These are phyloP conservation scores for Andrena haemorrhoa DNA, from an alignment of 2,888 invertebrate species.

Conservation along the genomic window DNA sequence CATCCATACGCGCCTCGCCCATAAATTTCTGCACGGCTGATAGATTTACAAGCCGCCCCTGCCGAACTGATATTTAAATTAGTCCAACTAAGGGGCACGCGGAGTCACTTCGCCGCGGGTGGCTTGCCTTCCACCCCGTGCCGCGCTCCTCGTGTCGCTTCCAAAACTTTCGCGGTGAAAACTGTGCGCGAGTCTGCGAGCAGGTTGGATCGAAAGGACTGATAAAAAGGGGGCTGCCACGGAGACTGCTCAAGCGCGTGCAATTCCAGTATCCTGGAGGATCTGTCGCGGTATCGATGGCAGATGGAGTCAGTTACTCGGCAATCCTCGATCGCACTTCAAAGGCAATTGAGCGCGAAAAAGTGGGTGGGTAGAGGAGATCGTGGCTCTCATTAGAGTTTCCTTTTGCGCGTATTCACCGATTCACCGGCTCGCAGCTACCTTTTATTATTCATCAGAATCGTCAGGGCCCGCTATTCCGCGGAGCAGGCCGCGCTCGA, in stretches of 20 bases:
- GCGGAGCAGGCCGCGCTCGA: constrained; percentile 46
- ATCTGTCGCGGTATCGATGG: too few species aligned
- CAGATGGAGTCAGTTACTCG: background rate
- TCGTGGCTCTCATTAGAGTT: constrained; percentile 33
- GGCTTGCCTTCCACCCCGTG: constrained; percentile 59
- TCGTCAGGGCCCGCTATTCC: constrained; percentile 43
- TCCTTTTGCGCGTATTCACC: constrained; percentile 26
- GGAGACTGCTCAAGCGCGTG: too few species aligned
- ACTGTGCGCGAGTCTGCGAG: background rate
- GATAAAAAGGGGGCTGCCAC: too few species aligned
- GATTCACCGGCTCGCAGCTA: constrained; percentile 21
- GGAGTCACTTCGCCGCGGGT: constrained; percentile 75
- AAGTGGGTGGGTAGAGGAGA: background rate
- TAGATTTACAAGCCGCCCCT: constrained; percentile 84
- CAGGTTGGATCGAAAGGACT: background rate
- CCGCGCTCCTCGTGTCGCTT: background rate
- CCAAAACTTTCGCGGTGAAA: constrained; percentile 4
- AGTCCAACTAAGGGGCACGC: constrained; percentile 80
- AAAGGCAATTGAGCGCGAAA: background rate
- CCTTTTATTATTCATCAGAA: constrained; percentile 68
- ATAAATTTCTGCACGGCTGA: constrained; percentile 83
- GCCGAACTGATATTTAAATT: constrained; percentile 85
- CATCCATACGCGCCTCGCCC: constrained; percentile 82
- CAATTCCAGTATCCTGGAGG: too few species aligned
- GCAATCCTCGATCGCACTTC: background rate